Percentiles rank a stretch among this genome's conserved stretches.
phyloP scores from a whole-genome alignment of 1,140 invertebrate genomes.

The Drosophila leontia region DNA sequence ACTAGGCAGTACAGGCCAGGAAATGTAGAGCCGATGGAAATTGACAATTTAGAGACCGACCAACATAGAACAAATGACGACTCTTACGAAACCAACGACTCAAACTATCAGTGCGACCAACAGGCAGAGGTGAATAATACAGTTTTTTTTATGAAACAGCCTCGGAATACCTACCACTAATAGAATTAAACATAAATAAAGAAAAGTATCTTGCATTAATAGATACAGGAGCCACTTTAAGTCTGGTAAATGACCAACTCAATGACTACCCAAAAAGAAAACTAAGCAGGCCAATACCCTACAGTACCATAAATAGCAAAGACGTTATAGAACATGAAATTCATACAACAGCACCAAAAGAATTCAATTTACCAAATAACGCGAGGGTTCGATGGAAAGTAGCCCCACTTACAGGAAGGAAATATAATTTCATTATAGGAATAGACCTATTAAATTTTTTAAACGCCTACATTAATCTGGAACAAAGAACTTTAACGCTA shows the following conservation, averaged over 20 bases:
- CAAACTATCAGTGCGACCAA: background rate
- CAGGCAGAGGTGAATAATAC: background rate
- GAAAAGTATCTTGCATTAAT: constrained; percentile 1
- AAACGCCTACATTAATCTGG: background rate
- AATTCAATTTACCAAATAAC: background rate
- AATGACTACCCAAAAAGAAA: constrained; percentile 4
- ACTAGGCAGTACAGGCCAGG: background rate
- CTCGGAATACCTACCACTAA: background rate
- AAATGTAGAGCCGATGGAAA: background rate
- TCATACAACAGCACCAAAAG: background rate
- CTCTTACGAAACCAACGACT: background rate
- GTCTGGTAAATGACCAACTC: constrained; percentile 4
- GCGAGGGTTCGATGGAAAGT: constrained; percentile 13
- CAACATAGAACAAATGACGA: background rate
- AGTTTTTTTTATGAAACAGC: constrained; percentile 3
- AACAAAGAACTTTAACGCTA: constrained; percentile 2
- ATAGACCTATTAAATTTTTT: constrained; percentile 2
- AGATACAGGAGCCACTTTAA: constrained; percentile 13
- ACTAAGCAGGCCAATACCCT: background rate
- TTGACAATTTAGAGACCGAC: background rate
- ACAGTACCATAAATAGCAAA: background rate
- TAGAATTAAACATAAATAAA: background rate
- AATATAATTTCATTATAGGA: background rate
- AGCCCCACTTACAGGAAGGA: constrained; percentile 6
- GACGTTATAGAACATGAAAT: background rate